Evolutionary conservation across 1,140 invertebrate genomes (phyloP), one percentile per base, ranked within the genome.

Genomic region (Antheraea pernyi): DNA sequence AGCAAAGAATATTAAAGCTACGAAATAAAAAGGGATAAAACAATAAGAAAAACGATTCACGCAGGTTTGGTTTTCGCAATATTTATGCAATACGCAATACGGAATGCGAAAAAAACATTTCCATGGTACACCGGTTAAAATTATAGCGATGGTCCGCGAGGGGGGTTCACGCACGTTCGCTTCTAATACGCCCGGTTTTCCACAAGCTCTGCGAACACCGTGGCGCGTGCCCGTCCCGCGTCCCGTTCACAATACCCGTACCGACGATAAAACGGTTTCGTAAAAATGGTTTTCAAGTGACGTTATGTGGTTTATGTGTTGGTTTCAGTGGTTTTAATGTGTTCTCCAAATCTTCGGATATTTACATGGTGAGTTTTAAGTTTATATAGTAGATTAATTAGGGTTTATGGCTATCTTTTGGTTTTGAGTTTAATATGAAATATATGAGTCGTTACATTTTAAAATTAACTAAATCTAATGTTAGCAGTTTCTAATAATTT

Each of bases 61-160:
- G 61, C 37, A 37, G 22, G 22, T 63, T 30, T 63, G 61, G 61
- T 63, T 61, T 59, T 59, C 19, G 53, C 37, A 30, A 60, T 68
- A 77, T 73, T 75, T 70, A 75, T 75, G 73, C 79, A 80, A 75
- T 77, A 75, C 83, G 84, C 79, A 79, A 77, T 79, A 81, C 78
- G 72, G 67, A 68, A 42, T 59, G 68, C 65, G 70, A 77, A 61
- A 42, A 42, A 9, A 79, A 81, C 84, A 81, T 83, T 86, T 83
- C 76, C 79, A 80, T 84, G 80, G 78, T 71, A 70, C 68, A 69
- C 75, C 53, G 70, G 69, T 59, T 74, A 65, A 68, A 72, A 76
- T 78, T 75, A 78, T 8, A 37, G 61, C 30, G 61, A 13, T 10
- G 59, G 30, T 30, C 19, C 72, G 74, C 71, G 72, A 78, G 71